Evolutionary conservation across 2,888 invertebrate species (phyloP).

Genomic region (Ormyrus thymus): DNA sequence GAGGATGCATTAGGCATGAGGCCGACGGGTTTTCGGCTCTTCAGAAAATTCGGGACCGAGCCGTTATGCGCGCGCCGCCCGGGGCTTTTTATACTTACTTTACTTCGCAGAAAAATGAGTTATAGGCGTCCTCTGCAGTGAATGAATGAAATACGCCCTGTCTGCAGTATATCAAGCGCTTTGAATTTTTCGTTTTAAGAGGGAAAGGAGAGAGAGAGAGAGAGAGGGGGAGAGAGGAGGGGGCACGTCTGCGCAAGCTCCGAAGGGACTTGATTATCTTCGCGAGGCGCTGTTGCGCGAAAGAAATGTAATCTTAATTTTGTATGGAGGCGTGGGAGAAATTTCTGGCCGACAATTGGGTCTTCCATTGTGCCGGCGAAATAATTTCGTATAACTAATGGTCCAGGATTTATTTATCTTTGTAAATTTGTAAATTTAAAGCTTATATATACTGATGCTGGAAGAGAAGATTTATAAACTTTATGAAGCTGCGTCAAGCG

Average conservation of each 20-base stretch:
- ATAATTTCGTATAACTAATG: too few species aligned
- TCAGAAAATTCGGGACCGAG: slow-evolving; percentile 9
- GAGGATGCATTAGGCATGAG: slow-evolving; percentile 45
- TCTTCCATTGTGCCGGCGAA: too few species aligned
- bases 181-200: neutral
- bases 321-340: too few species aligned
- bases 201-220: too few species aligned
- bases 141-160: slow-evolving; percentile 32
- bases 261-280: slow-evolving; percentile 7
- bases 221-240: too few species aligned
- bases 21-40: slow-evolving; percentile 14
- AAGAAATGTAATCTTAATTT: too few species aligned
- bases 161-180: slow-evolving; percentile 30
- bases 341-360: too few species aligned
- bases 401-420: too few species aligned
- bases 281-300: neutral
- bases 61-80: neutral
- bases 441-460: too few species aligned
- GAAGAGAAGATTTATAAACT: too few species aligned
- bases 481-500: too few species aligned
- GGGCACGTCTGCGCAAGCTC: neutral
- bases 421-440: too few species aligned
- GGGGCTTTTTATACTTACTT: neutral
- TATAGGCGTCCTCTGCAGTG: slow-evolving; percentile 13
- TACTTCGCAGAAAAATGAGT: slow-evolving; percentile 40